A percentile compares a stretch with the other conserved stretches of the same genome.
phyloP scores from a whole-genome alignment of 1,140 invertebrate species.

The Lordiphosa stackelbergi region DNA sequence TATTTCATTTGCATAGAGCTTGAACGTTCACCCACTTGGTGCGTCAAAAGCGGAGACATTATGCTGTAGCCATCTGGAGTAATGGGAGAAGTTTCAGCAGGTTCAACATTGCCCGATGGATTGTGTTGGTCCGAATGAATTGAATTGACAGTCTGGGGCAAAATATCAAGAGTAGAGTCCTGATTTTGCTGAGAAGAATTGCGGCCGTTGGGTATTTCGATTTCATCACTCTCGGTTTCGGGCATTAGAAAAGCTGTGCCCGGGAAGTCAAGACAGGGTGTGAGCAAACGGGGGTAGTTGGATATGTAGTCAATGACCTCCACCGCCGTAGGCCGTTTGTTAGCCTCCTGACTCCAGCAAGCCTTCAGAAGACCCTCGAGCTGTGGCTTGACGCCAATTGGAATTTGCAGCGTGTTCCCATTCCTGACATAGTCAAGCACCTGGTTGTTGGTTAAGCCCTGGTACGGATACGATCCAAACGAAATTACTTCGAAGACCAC shows the following conservation, averaged over 20 bases:
- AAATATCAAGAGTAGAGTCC: conserved; percentile 13
- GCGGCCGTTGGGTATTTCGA: conserved; percentile 29
- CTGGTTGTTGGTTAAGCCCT: conserved; percentile 89
- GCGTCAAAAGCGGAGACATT: conserved; percentile 54
- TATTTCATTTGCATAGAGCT: background rate
- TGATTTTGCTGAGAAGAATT: conserved; percentile 12
- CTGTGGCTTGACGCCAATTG: conserved; percentile 85
- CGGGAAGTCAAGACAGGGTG: conserved; percentile 88
- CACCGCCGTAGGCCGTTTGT: conserved; percentile 84
- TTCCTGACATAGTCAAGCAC: conserved; percentile 88
- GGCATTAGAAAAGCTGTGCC: conserved; percentile 83
- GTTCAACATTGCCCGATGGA: background rate
- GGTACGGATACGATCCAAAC: conserved; percentile 92
- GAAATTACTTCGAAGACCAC: conserved; percentile 91
- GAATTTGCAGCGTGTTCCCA: conserved; percentile 85
- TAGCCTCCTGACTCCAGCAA: conserved; percentile 86
- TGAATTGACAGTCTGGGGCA: background rate
- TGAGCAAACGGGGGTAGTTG: conserved; percentile 85
- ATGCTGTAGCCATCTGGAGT: conserved; percentile 67
- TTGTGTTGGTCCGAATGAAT: background rate
- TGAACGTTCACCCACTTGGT: conserved; percentile 14
- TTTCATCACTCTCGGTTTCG: conserved; percentile 50
- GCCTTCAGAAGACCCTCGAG: conserved; percentile 86
- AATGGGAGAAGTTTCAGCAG: conserved; percentile 18
- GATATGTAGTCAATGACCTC: conserved; percentile 89